Evolutionary conservation across 2,888 invertebrate species (phyloP).

Genomic region (Liposcelis brunnea): DNA sequence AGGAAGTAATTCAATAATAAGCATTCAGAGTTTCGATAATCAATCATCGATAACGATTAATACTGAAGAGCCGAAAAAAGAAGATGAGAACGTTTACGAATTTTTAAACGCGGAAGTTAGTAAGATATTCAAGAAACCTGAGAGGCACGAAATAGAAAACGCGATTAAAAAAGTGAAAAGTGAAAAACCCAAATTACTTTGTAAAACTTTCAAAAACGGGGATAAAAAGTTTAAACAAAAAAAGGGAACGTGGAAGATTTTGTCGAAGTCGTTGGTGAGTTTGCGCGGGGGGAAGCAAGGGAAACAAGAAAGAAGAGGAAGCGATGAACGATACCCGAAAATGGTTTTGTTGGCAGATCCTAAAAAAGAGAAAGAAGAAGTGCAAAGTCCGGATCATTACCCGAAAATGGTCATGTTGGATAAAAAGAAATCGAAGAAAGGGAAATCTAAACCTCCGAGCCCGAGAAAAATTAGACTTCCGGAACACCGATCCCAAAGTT

Average conservation of each 20-base stretch:
- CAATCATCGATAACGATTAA: not conserved
- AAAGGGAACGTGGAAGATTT: slow-evolving; percentile 9
- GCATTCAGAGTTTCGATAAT: not conserved
- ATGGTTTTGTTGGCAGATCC: slow-evolving; percentile 10
- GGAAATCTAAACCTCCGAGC: not conserved
- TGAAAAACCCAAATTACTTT: slow-evolving; percentile 4
- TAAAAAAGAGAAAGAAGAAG: slow-evolving; percentile 3
- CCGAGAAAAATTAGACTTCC: not conserved
- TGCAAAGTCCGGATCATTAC: not conserved
- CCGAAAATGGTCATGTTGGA: not conserved
- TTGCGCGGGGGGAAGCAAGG: slow-evolving; percentile 1
- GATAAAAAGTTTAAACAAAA: not conserved
- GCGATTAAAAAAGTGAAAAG: not conserved
- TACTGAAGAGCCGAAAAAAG: not conserved
- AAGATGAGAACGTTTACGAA: not conserved
- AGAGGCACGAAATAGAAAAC: slow-evolving; percentile 2
- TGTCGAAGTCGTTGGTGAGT: slow-evolving; percentile 9
- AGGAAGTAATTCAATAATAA: not conserved
- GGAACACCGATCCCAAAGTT: not conserved
- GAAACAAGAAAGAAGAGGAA: not conserved
- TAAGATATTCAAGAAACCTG: not conserved
- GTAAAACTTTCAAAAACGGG: not conserved
- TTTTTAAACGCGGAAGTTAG: slow-evolving; percentile 1
- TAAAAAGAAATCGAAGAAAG: not conserved
- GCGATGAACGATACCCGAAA: slow-evolving; percentile 10